These are phyloP conservation scores for Polia nebulosa DNA, from an alignment of 2,888 invertebrate species.

Conservation along the genomic window DNA sequence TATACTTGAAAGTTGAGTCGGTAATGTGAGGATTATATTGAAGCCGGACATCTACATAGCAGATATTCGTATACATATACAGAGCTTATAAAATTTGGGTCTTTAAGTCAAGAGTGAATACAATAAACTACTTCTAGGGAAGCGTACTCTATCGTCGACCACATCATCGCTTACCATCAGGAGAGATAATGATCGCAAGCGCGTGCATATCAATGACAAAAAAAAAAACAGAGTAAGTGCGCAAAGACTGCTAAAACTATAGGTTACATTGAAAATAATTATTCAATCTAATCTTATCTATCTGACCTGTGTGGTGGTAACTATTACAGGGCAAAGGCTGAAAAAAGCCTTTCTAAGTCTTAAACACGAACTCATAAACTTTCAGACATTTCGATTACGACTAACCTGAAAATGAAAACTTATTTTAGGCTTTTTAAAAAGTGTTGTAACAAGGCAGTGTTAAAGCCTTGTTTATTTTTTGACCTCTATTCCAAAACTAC, in stretches of 20 bases:
- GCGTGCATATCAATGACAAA: no score
- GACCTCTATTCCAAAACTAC: no score
- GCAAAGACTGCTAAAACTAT: no score
- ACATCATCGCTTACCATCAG: no score
- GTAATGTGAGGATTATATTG: conserved; percentile 12
- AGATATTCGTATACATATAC: not conserved
- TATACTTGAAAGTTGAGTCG: conserved; percentile 16
- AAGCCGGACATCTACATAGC: conserved; percentile 9
- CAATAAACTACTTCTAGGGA: no score
- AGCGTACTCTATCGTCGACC: no score
- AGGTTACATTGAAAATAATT: not conserved
- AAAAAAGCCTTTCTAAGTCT: not conserved
- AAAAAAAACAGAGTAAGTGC: no score
- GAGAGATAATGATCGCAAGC: no score
- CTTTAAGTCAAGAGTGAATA: no score
- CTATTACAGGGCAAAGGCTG: not conserved
- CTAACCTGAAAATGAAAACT: not conserved
- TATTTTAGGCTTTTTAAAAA: not conserved
- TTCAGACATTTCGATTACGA: not conserved
- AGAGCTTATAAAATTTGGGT: not conserved
- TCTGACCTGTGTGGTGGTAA: not conserved
- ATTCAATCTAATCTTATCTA: not conserved
- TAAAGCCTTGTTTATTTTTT: no score
- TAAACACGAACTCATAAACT: not conserved
- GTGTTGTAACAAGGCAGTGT: no score